Conservation (phyloP, 2,888 invertebrate species). For the Pycnomerus fuliginosus region DNA sequence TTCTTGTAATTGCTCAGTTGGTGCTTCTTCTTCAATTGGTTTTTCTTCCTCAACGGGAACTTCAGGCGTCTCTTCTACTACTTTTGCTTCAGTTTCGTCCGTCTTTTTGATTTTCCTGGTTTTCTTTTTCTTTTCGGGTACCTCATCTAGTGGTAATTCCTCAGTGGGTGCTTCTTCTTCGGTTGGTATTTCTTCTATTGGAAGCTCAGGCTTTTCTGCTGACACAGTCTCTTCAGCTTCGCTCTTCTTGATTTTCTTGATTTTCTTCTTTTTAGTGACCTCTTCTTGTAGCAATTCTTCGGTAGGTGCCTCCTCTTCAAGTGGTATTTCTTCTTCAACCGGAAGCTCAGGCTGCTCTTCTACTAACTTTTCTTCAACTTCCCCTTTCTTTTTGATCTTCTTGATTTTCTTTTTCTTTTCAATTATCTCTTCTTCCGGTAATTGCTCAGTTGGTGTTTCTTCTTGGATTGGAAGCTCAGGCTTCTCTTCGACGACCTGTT, state of each 20-base stretch:
- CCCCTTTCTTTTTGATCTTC: slow-evolving; percentile 29
- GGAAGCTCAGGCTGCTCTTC: slow-evolving; percentile 20
- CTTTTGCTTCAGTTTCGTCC: slow-evolving; percentile 21
- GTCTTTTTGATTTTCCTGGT: slow-evolving; percentile 29
- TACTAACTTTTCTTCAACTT: slow-evolving; percentile 13
- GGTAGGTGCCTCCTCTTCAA: slow-evolving; percentile 29
- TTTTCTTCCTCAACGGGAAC: slow-evolving; percentile 25
- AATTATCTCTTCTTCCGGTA: background rate
- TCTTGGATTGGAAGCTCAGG: too few species aligned
- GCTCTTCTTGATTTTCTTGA: slow-evolving; percentile 26
- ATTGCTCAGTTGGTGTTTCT: slow-evolving; percentile 28
- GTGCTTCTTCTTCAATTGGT: slow-evolving; percentile 22
- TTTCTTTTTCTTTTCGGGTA: too few species aligned
- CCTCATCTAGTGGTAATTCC: too few species aligned
- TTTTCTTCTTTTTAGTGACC: slow-evolving; percentile 32
- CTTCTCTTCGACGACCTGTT: slow-evolving; percentile 12
- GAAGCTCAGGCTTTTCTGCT: slow-evolving; percentile 8
- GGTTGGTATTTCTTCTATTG: slow-evolving; percentile 10
- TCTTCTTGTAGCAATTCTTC: slow-evolving; percentile 1
- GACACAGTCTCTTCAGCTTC: slow-evolving; percentile 16
- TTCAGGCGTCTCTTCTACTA: background rate
- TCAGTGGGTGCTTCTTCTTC: slow-evolving; percentile 8
- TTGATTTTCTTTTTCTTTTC: slow-evolving; percentile 35
- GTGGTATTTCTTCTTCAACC: slow-evolving; percentile 20
- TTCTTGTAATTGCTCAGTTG: slow-evolving; percentile 8